Conservation (phyloP, 2,113 vertebrate genomes). For the Atherinomorus stipes region DNA sequence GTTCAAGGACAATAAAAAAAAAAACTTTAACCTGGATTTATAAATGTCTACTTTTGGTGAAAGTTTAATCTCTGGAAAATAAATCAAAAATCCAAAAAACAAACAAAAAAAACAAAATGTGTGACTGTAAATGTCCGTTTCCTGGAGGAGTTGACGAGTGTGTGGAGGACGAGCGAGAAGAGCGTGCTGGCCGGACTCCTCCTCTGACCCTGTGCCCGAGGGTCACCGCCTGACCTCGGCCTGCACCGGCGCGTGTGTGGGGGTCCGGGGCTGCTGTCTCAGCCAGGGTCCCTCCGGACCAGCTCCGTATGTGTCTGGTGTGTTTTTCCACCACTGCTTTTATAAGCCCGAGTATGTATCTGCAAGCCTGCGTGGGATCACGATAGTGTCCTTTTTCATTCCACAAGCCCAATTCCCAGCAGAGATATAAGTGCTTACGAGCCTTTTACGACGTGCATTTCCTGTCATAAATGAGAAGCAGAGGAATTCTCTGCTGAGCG, state of each 20-base stretch:
- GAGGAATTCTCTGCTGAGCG: constrained; percentile 62
- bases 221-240: constrained; percentile 57
- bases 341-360: constrained; percentile 16
- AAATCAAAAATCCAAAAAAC: too few relatives aligned
- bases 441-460: constrained; percentile 79
- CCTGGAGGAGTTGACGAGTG: constrained; percentile 9
- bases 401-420: constrained; percentile 59
- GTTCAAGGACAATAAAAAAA: too few relatives aligned
- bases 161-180: constrained; percentile 5
- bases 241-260: constrained; percentile 67
- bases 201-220: constrained; percentile 47
- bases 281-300: constrained; percentile 62
- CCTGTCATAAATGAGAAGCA: constrained; percentile 79
- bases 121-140: not conserved
- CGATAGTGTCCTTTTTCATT: constrained; percentile 53
- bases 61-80: too few relatives aligned
- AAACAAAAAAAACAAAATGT: too few relatives aligned
- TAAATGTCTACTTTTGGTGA: too few relatives aligned
- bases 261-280: constrained; percentile 71
- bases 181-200: constrained; percentile 35
- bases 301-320: constrained; percentile 18
- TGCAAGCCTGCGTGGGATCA: constrained; percentile 47
- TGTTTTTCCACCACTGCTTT: constrained; percentile 38
- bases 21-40: too few relatives aligned
- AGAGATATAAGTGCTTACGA: constrained; percentile 65